These are phyloP conservation scores for Petrocephalus schoutedeni DNA, from an alignment of 2,797 vertebrate species.

Conservation along the genomic window DNA sequence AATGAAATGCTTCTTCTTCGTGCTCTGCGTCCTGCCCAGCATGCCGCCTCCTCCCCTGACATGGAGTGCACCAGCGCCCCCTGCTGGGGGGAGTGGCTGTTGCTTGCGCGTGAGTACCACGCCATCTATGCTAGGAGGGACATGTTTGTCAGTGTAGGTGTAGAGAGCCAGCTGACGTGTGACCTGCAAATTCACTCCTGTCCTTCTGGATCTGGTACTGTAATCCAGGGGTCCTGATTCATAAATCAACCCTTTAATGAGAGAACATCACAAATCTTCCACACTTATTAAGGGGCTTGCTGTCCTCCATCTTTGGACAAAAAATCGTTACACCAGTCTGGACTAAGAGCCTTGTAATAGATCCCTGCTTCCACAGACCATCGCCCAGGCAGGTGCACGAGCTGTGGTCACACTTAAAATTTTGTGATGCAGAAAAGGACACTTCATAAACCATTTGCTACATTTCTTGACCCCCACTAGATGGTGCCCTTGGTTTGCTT, in stretches of 20 bases:
- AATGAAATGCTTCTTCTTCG: not conserved
- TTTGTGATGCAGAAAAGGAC: not conserved
- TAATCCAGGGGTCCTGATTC: not conserved
- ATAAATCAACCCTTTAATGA: not conserved
- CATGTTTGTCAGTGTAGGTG: not conserved
- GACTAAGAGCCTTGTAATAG: not conserved
- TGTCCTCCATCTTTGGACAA: not conserved
- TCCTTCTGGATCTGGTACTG: not conserved
- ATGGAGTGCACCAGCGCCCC: slow-evolving; percentile 75
- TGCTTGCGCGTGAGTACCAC: slow-evolving; percentile 76
- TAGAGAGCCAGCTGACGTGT: not conserved
- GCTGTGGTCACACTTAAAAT: not conserved
- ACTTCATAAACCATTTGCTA: not conserved
- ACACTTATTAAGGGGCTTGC: not conserved
- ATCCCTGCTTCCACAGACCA: not conserved
- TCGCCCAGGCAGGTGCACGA: not conserved
- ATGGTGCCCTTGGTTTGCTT: not conserved
- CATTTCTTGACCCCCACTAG: not conserved
- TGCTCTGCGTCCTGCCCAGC: slow-evolving; percentile 53
- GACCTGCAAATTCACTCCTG: not conserved
- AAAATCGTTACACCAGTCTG: not conserved
- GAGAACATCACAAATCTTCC: not conserved
- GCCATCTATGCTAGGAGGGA: not conserved
- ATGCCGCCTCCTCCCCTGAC: slow-evolving; percentile 73
- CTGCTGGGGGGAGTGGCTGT: slow-evolving; percentile 76